phyloP scores from a whole-genome alignment of 2,888 invertebrate species.

The Zygogramma bicolorata region DNA sequence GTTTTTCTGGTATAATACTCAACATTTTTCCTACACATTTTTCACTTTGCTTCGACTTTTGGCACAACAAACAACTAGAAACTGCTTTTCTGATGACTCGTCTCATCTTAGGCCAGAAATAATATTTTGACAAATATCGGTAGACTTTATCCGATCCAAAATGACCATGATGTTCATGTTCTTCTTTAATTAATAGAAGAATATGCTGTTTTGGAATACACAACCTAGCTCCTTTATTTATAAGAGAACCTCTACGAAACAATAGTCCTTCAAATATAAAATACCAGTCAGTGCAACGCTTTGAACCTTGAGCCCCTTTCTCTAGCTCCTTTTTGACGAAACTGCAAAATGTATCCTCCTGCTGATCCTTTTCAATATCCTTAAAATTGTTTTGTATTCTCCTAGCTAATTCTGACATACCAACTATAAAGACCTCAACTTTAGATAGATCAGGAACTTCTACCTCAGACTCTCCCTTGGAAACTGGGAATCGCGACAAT shows the following conservation, averaged over 20 bases:
- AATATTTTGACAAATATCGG: not conserved
- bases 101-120: slow-evolving; percentile 18
- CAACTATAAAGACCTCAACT: no score
- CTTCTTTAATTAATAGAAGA: not conserved
- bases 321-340: no score
- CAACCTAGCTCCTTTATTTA: not conserved
- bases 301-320: not conserved
- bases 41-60: slow-evolving; percentile 19
- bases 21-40: not conserved
- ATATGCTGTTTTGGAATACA: not conserved
- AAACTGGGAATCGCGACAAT: slow-evolving; percentile 14
- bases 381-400: no score
- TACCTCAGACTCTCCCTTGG: not conserved
- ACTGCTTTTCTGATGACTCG: not conserved
- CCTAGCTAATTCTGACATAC: no score
- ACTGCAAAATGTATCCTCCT: not conserved
- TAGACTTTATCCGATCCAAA: slow-evolving; percentile 19
- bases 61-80: slow-evolving; percentile 15
- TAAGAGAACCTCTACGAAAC: not conserved
- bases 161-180: slow-evolving; percentile 23
- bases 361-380: not conserved
- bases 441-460: not conserved
- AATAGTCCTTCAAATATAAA: not conserved
- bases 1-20: slow-evolving; percentile 6
- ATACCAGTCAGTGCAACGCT: slow-evolving; percentile 7